Evolutionary conservation across 1,140 invertebrate species (phyloP).

Genomic region (Pseudomyrmex pallidus): DNA sequence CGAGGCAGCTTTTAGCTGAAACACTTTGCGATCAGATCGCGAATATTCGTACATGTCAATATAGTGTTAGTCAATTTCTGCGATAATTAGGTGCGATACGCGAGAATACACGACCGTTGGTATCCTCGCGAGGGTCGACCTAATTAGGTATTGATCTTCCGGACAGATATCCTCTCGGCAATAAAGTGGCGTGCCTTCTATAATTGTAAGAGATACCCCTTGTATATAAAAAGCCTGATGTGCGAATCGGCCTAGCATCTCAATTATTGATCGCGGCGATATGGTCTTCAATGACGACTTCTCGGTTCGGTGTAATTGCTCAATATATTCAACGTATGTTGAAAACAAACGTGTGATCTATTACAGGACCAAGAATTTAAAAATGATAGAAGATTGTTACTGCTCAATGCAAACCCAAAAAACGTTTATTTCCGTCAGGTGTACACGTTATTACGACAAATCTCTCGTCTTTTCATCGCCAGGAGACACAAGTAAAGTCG

Average conservation of each 20-base stretch:
- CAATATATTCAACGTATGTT: no score
- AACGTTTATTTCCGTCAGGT: no score
- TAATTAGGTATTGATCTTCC: slow-evolving; percentile 70
- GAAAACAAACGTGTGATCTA: no score
- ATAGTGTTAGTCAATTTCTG: slow-evolving; percentile 62
- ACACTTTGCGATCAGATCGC: slow-evolving; percentile 19
- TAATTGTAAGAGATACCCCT: slow-evolving; percentile 66
- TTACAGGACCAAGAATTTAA: no score
- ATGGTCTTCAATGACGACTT: slow-evolving; percentile 51
- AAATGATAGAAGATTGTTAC: not conserved
- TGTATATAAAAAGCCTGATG: slow-evolving; percentile 56
- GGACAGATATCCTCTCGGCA: slow-evolving; percentile 62
- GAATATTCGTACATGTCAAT: slow-evolving; percentile 64
- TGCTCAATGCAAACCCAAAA: no score
- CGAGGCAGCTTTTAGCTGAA: slow-evolving; percentile 4
- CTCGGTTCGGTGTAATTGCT: not conserved
- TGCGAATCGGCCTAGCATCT: slow-evolving; percentile 52
- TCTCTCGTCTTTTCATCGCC: slow-evolving; percentile 2
- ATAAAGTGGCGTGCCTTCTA: slow-evolving; percentile 63
- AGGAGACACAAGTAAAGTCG: not conserved
- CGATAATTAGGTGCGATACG: slow-evolving; percentile 70
- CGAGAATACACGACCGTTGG: slow-evolving; percentile 42
- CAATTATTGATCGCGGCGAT: slow-evolving; percentile 68
- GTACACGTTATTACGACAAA: not conserved
- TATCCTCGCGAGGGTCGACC: slow-evolving; percentile 64